Evolutionary conservation across 2,113 vertebrate genomes (phyloP), one percentile per base, ranked within the genome.

Genomic region (Terrapene triunguis): DNA sequence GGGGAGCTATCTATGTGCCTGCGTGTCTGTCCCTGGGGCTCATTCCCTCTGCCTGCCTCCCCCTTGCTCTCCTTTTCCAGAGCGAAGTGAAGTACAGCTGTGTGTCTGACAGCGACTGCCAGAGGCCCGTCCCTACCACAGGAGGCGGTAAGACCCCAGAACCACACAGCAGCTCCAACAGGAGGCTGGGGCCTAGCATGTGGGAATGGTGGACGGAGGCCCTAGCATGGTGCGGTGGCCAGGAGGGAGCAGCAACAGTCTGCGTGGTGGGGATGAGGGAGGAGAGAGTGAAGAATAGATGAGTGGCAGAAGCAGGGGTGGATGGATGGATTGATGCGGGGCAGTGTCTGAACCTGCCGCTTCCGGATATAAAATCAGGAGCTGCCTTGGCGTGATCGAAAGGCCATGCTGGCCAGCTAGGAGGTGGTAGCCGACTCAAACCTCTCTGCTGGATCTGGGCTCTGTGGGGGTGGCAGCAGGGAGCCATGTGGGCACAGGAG

Each of bases 61-160:
- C 42, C 29, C 19, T 13, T 13, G 2, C 80, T 89, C 35, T 93
- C 27, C 84, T 62, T 50, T 89, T 42, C 1, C 96, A 98, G 98
- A 98, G 94, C 0, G 98, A 98, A 79, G 94, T 97, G 35, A 89
- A 93, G 42, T 98, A 97, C 86, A 94, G 12, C 59, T 98, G 98
- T 83, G 72, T 27, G 1, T 91, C 95, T 0, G 97, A 98, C 88
- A 96, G 90, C 17, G 94, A 98, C 85, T 98, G 98, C 51, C 35
- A 38, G n/a, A 95, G 86, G 0, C 88, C 89, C 21, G 76, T 88
- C 85, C 69, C 95, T 83, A 48, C 95, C 0, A 82, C 93, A 0
- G 96, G 98, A 54, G 51, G 91, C 2, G 97, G 96, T 97, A 96
- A 98, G 95, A 80, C 42, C 24, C 32, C 51, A 16, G 62, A 11